Conservation (phyloP, 2,888 invertebrate genomes). For the Schizaphis graminum region DNA sequence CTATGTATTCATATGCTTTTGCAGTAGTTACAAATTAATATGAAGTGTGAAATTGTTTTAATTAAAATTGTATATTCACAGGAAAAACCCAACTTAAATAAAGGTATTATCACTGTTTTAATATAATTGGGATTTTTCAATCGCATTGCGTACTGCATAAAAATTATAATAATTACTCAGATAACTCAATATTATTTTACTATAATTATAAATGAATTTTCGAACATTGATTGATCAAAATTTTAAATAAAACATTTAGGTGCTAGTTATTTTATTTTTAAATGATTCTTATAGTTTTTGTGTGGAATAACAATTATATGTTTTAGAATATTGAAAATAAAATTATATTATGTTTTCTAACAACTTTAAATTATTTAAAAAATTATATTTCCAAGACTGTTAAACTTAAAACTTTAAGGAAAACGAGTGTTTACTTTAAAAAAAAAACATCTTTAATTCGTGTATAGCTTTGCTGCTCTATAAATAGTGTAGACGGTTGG, state of each 20-base stretch:
- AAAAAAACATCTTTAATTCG: neutral
- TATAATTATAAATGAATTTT: neutral
- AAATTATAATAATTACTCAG: neutral
- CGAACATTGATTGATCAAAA: neutral
- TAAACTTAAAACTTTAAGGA: neutral
- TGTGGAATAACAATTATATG: neutral
- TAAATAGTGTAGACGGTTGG: rapidly evolving
- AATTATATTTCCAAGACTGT: neutral
- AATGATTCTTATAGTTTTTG: neutral
- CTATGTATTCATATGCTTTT: neutral
- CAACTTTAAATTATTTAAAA: neutral
- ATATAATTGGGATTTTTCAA: neutral
- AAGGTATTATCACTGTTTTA: neutral
- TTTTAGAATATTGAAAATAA: neutral
- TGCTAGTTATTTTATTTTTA: neutral
- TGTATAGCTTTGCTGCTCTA: neutral
- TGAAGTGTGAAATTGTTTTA: neutral
- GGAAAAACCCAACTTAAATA: neutral
- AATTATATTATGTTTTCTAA: neutral
- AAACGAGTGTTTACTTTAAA: neutral
- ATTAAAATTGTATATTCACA: neutral
- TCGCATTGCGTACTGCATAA: neutral
- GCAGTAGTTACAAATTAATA: neutral
- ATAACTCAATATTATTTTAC: neutral
- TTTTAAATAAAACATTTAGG: neutral